Evolutionary conservation across 2,888 invertebrate species (phyloP).

Genomic region (Amiota minor): DNA sequence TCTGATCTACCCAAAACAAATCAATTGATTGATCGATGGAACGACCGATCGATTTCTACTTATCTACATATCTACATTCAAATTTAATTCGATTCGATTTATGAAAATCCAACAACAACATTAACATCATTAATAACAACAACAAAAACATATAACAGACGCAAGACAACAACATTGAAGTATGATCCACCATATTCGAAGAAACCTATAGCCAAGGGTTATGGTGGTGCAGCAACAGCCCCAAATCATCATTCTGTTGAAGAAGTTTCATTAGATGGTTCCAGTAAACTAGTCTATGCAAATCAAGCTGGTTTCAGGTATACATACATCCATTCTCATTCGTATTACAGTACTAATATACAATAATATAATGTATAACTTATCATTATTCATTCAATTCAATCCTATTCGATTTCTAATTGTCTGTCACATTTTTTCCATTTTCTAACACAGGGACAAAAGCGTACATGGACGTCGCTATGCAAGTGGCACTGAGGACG

Average conservation of each 20-base stretch:
- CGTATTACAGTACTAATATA: not conserved
- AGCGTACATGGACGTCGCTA: constrained; percentile 85
- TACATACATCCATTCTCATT: constrained; percentile 5
- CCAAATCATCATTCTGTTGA: constrained; percentile 84
- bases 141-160: constrained; percentile 75
- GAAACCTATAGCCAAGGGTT: constrained; percentile 85
- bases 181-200: constrained; percentile 91
- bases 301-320: constrained; percentile 81
- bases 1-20: too few species aligned
- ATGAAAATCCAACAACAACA: not conserved
- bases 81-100: not conserved
- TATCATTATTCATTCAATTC: not conserved
- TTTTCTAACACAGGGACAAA: constrained; percentile 80
- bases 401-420: not conserved
- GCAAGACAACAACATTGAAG: constrained; percentile 91
- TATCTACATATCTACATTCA: not conserved
- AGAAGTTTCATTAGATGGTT: constrained; percentile 85
- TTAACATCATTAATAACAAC: not conserved
- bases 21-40: not conserved
- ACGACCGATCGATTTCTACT: not conserved
- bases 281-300: constrained; percentile 88
- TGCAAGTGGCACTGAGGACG: constrained; percentile 83
- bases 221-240: constrained; percentile 77
- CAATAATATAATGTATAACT: not conserved
- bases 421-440: not conserved